These are phyloP conservation scores for Himantopus leucocephalus DNA, from an alignment of 2,113 vertebrate genomes.

Conservation along the genomic window DNA sequence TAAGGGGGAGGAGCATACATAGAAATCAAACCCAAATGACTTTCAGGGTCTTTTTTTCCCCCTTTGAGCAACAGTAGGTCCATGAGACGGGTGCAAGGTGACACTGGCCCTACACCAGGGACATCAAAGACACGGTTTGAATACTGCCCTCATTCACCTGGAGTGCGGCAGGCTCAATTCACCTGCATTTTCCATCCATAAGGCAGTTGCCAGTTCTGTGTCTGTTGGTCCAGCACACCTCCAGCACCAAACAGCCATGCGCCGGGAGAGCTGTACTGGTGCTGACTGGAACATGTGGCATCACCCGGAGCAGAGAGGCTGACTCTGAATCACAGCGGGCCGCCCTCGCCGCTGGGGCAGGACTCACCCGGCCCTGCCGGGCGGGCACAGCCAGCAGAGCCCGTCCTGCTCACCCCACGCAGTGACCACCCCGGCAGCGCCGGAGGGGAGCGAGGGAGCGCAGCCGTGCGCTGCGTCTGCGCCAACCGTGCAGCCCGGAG, in stretches of 20 bases:
- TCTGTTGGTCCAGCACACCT: neutral
- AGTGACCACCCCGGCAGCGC: neutral
- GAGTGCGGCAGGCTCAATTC: neutral
- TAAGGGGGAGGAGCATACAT: neutral
- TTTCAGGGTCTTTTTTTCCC: neutral
- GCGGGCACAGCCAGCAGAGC: neutral
- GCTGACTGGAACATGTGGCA: neutral
- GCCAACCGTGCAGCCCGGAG: neutral
- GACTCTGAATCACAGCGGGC: neutral
- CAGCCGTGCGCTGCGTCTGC: too few species aligned
- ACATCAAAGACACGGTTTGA: neutral
- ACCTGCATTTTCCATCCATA: neutral
- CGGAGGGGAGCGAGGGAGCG: neutral
- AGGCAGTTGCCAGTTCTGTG: neutral
- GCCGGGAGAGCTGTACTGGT: neutral
- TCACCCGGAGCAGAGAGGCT: neutral
- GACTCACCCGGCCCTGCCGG: neutral
- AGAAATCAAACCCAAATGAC: neutral
- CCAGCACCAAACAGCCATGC: neutral
- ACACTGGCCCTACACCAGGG: neutral
- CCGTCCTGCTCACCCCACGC: neutral
- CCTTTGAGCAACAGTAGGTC: neutral
- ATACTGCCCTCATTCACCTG: neutral
- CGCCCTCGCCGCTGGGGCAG: rapidly evolving
- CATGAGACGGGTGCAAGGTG: neutral